These are phyloP conservation scores for Chelonoidis abingdonii DNA, from an alignment of 2,113 vertebrate genomes.

Conservation along the genomic window DNA sequence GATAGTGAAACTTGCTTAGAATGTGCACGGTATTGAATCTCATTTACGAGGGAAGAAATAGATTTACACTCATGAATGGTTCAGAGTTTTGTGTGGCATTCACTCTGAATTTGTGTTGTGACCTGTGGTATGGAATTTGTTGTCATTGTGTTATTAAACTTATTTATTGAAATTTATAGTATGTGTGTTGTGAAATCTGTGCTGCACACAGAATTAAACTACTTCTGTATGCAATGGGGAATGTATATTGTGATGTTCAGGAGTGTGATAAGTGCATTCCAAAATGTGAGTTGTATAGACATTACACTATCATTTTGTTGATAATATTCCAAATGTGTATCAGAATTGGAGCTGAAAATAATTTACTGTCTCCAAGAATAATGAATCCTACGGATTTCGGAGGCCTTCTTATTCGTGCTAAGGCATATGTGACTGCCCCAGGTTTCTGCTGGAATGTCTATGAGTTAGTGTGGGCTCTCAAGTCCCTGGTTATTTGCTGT, in stretches of 20 bases:
- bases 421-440: not conserved
- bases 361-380: constrained; percentile 34
- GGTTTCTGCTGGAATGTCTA: constrained; percentile 20
- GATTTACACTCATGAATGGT: not conserved
- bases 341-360: constrained; percentile 31
- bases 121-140: not conserved
- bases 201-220: not conserved
- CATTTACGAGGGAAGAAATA: constrained; percentile 7
- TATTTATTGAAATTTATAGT: not conserved
- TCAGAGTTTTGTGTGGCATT: constrained; percentile 10
- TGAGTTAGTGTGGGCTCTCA: not conserved
- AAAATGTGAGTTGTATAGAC: not conserved
- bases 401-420: constrained; percentile 3
- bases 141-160: constrained; percentile 19
- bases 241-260: constrained; percentile 9
- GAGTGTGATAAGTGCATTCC: not conserved
- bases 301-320: constrained; percentile 28
- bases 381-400: constrained; percentile 24
- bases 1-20: not conserved
- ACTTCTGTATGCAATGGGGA: not conserved
- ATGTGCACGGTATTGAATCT: constrained; percentile 16
- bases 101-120: constrained; percentile 4
- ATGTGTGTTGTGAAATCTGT: not conserved
- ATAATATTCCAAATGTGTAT: not conserved
- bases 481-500: not conserved